Base-by-base conservation (phyloP, 2,113 vertebrate genomes). In the Casuarius casuarius region DNA sequence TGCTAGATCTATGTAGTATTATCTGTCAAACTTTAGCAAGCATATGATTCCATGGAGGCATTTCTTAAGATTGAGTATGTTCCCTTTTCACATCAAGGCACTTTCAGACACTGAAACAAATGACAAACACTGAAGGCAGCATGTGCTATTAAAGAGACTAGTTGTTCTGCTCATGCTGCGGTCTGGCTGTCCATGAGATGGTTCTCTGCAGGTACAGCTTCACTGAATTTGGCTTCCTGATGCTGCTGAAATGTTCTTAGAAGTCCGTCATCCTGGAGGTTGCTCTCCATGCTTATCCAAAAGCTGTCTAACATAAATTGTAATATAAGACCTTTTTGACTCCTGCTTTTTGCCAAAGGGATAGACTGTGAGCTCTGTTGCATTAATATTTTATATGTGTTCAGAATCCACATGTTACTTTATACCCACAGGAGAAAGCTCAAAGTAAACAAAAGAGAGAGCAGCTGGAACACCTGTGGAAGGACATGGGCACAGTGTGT, bases 381-480 rank as follows among this genome's bases (percentile, higher is more conserved):
- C 52, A 1, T 6, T 42, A 31, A 13, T 70, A 40, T 49, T 79
- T 38, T 59, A 67, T 56, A 40, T 67, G 11, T 52, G 33, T 42
- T 80, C 56, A 81, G 58, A 79, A 84, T 79, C 21, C 44, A 48
- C 9, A 0, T 40, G 26, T 77, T 75, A 88, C 42, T 92, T 77
- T 84, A 14, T 80, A 9, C 38, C 15, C 67, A 22, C 95, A 99
- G 99, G 97, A 96, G 10, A 97, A 97, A 16, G 98, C 98, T 76
- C 98, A 99, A 95, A 98, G 83, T 76, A 97, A 94, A 75, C 98
- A 98, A 85, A 99, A 99, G 97, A 98, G 97, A 89, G 98, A 99
- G 65, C 99, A 99, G 90, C 96, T 99, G 96, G 98, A 99, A 38
- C 98, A 97, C 14, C 97, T 99, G 40, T 97, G 95, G 92, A 99